These are phyloP conservation scores for Chionoecetes opilio DNA, from an alignment of 1,140 invertebrate species.

Conservation along the genomic window DNA sequence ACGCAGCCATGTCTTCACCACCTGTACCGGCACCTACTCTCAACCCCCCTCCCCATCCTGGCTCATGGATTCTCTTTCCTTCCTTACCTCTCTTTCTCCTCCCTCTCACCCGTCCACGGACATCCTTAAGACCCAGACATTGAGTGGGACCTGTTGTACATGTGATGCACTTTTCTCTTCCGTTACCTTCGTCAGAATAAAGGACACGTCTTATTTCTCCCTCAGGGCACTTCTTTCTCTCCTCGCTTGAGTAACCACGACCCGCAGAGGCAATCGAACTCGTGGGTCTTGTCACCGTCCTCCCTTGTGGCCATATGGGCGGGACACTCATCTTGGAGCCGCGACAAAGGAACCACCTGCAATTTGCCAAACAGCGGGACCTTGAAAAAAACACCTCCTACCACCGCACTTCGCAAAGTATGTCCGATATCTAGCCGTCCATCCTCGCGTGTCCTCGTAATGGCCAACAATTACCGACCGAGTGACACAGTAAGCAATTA, in stretches of 20 bases:
- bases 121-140: not conserved
- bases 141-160: slow-evolving; percentile 25
- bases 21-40: not conserved
- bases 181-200: not conserved
- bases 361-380: too few relatives aligned
- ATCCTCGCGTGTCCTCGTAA: not conserved
- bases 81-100: not conserved
- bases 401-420: not conserved
- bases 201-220: not conserved
- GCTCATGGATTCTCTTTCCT: too few relatives aligned
- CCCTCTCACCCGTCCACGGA: not conserved
- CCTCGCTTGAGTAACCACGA: not conserved
- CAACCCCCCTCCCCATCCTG: not conserved
- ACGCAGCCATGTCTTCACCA: slow-evolving; percentile 9
- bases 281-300: not conserved
- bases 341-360: not conserved
- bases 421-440: not conserved
- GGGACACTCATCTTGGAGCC: not conserved
- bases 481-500: not conserved
- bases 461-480: not conserved
- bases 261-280: not conserved
- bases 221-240: not conserved
- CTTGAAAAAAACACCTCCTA: not conserved
- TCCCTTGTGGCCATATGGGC: not conserved
- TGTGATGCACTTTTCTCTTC: slow-evolving; percentile 22